A percentile compares a stretch with the other conserved stretches of the same genome.
Evolutionary conservation across 53 echinoderm and acorn worm species (phyloP).

Genomic region (Temnopleurus reevesii): DNA sequence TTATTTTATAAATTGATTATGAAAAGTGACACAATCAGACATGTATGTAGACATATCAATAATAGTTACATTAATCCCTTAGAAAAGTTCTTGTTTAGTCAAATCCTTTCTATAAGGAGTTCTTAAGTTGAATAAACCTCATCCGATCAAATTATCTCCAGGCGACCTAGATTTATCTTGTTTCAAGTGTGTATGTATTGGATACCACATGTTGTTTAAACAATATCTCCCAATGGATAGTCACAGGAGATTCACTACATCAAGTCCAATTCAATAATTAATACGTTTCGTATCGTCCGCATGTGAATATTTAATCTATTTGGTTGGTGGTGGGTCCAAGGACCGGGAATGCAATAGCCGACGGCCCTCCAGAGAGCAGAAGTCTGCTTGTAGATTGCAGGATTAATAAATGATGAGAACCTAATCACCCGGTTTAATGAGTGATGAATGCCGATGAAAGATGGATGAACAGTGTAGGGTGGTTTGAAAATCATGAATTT

Average conservation of each 20-base stretch:
- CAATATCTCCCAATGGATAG: neutral
- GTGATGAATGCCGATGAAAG: neutral
- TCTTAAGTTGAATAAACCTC: neutral
- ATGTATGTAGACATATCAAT: too few relatives aligned
- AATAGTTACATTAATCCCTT: too few relatives aligned
- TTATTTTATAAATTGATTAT: too few relatives aligned
- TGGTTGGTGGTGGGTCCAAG: neutral
- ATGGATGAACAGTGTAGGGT: neutral
- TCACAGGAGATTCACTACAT: neutral
- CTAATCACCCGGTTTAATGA: neutral
- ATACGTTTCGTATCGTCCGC: conserved; percentile 2
- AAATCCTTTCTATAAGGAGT: too few relatives aligned
- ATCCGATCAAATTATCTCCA: neutral
- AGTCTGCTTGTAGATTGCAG: neutral
- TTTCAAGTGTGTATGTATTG: neutral
- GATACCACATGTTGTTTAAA: conserved; percentile 3
- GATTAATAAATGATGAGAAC: neutral
- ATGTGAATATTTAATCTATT: conserved; percentile 6
- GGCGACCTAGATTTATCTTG: neutral
- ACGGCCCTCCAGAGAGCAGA: neutral
- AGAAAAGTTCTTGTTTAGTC: too few relatives aligned
- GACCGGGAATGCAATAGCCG: neutral
- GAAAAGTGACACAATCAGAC: too few relatives aligned
- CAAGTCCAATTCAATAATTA: conserved; percentile 4
- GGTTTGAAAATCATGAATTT: neutral